Evolutionary conservation across 2,797 vertebrate genomes (phyloP), one percentile per base, ranked within the genome.

Genomic region (Menidia menidia): DNA sequence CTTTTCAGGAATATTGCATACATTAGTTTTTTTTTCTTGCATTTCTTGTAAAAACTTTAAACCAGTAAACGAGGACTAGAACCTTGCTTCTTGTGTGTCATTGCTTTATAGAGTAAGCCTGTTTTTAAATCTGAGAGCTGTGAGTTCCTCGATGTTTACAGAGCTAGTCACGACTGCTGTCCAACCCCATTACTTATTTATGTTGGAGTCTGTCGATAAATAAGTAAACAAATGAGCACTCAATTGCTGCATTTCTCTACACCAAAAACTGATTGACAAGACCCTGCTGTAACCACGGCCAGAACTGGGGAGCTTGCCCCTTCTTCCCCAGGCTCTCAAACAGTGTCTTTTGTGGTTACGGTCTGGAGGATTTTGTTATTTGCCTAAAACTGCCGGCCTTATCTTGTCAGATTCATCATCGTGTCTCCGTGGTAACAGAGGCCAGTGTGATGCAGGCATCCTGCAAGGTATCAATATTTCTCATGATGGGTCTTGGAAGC

Each of bases 131-230:
- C 69, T 60, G 53, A 60, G 62, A 64, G 42, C 56, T 59, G n/a
- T 56, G 61, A 75, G 71, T 60, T 88, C 60, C 68, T 67, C 43
- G 61, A 83, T 75, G 68, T 39, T 25, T 43, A 74, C 71, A 47
- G 73, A n/a, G 72, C 74, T 61, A 85, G 88, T 92, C 92, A 92
- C 86, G 87, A 89, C 86, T 87, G 44, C 73, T 86, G 80, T 82
- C 85, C 65, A 68, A 85, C 75, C 82, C 90, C 86, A 87, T 92
- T 73, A 85, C 80, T 91, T 92, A 92, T 92, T 88, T 62, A 93
- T 87, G 77, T 30, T 14, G 48, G 72, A 87, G 74, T 80, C 88
- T 86, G 89, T 92, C 87, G 77, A 89, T 89, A 87, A 79, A 30
- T 30, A 52, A 50, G 82, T 82, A 86, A 85, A 81, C 77, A 86